These are phyloP conservation scores for Drosophila quinaria DNA, from an alignment of 2,888 invertebrate species.

Conservation along the genomic window DNA sequence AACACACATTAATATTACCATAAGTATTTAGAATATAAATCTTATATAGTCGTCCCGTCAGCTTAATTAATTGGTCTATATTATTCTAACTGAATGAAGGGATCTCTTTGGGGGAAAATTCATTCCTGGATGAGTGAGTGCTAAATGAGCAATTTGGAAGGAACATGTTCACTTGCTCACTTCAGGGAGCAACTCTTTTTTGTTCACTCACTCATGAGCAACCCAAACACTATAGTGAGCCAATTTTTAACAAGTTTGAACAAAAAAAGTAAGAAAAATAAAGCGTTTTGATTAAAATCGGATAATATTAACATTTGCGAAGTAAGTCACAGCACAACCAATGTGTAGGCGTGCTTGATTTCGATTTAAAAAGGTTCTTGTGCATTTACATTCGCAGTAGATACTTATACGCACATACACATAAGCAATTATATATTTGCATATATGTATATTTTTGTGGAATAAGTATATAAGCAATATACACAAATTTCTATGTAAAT, in stretches of 20 bases:
- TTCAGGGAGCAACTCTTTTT: too few relatives aligned
- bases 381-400: slow-evolving; percentile 22
- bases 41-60: too few relatives aligned
- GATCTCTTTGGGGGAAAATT: too few relatives aligned
- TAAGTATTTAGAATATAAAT: too few relatives aligned
- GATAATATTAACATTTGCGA: slow-evolving; percentile 21
- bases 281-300: slow-evolving; percentile 24
- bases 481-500: neutral
- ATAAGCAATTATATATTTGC: neutral
- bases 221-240: too few relatives aligned
- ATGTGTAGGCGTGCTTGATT: slow-evolving; percentile 22
- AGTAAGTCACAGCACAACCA: slow-evolving; percentile 3
- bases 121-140: too few relatives aligned
- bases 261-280: slow-evolving; percentile 54
- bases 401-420: slow-evolving; percentile 11
- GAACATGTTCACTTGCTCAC: too few relatives aligned
- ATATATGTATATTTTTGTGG: slow-evolving; percentile 9
- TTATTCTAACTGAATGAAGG: too few relatives aligned
- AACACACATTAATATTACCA: too few relatives aligned
- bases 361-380: slow-evolving; percentile 32
- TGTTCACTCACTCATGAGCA: too few relatives aligned
- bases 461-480: slow-evolving; percentile 3
- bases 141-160: too few relatives aligned
- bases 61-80: too few relatives aligned
- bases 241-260: slow-evolving; percentile 56